phyloP scores from a whole-genome alignment of 2,888 invertebrate species.

The Argynnis bischoffii region DNA sequence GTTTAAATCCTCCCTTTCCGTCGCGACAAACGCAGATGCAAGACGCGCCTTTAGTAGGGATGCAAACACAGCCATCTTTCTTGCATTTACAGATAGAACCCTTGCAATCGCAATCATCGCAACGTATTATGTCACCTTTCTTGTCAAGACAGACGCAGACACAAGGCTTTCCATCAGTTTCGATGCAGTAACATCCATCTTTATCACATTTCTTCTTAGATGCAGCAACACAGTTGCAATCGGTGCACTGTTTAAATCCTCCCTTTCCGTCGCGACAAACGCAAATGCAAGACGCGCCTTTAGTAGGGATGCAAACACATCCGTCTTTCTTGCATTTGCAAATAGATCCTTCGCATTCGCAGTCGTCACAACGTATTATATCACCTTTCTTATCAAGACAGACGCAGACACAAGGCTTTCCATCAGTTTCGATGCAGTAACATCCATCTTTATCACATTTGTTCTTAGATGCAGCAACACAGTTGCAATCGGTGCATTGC shows the following conservation, averaged over 20 bases:
- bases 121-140: slow-evolving; percentile 2
- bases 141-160: slow-evolving; percentile 8
- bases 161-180: background rate
- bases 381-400: slow-evolving; percentile 2
- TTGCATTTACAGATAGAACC: slow-evolving; percentile 11
- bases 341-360: background rate
- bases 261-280: slow-evolving; percentile 1
- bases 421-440: background rate
- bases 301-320: slow-evolving; percentile 3
- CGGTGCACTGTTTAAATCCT: slow-evolving; percentile 3
- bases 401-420: slow-evolving; percentile 1
- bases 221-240: background rate
- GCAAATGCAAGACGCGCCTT: background rate
- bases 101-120: background rate
- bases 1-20: slow-evolving; percentile 5
- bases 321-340: slow-evolving; percentile 14
- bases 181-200: background rate
- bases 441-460: slow-evolving; percentile 3
- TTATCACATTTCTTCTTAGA: background rate
- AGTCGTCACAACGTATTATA: slow-evolving; percentile 1
- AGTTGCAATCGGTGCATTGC: background rate
- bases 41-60: background rate
- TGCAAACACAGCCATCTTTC: slow-evolving; percentile 9
- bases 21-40: slow-evolving; percentile 5
- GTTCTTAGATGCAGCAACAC: background rate